Conservation (phyloP, 2,888 invertebrate species). For the Unio pictorum region DNA sequence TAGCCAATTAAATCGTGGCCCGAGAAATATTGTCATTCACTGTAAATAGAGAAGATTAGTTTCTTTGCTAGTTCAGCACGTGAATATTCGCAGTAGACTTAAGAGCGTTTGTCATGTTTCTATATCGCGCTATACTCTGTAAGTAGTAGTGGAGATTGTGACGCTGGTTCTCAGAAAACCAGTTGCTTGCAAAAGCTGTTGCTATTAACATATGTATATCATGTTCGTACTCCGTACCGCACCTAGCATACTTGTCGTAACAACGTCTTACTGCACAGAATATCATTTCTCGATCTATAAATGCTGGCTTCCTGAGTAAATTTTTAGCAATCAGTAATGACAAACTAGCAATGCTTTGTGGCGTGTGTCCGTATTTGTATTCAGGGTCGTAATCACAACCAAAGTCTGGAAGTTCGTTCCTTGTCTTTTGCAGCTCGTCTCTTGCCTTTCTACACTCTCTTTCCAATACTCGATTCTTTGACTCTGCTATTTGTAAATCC, state of each 20-base stretch:
- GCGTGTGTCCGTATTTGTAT: conserved; percentile 59
- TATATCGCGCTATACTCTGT: conserved; percentile 49
- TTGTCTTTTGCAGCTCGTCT: conserved; percentile 53
- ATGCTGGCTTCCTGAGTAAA: conserved; percentile 55
- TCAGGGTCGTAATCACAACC: conserved; percentile 58
- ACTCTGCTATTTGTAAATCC: conserved; percentile 61
- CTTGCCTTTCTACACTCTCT: conserved; percentile 54
- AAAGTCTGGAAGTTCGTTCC: conserved; percentile 44
- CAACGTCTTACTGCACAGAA: conserved; percentile 59
- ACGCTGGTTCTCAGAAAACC: conserved; percentile 61
- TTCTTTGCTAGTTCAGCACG: no score
- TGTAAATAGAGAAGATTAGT: no score
- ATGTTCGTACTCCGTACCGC: conserved; percentile 51
- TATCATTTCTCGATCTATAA: conserved; percentile 56
- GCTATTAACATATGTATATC: conserved; percentile 68
- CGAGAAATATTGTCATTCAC: no score
- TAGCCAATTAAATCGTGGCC: no score
- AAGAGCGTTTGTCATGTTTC: conserved; percentile 25
- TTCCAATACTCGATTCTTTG: conserved; percentile 57
- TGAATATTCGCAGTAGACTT: no score
- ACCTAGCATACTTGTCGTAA: conserved; percentile 57
- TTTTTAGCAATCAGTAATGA: conserved; percentile 58
- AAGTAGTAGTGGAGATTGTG: conserved; percentile 60
- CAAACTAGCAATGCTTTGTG: conserved; percentile 58
- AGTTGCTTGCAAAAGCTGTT: conserved; percentile 66